A percentile compares a stretch with the other conserved stretches of the same genome.
Evolutionary conservation across 2,113 vertebrate genomes (phyloP).

Genomic region (Columba livia): DNA sequence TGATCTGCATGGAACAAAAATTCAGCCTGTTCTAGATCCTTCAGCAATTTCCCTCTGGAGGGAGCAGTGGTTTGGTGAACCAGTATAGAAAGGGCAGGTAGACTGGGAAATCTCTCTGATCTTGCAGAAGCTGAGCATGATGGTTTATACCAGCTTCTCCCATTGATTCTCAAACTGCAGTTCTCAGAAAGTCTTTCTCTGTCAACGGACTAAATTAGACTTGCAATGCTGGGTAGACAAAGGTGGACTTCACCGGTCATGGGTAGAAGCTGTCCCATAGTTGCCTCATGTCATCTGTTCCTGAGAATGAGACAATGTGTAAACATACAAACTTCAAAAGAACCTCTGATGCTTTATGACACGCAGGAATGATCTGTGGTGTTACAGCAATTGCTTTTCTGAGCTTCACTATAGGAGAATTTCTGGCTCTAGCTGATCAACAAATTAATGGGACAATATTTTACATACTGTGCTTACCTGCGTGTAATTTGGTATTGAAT

Average conservation of each 20-base stretch:
- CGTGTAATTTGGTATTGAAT: not conserved
- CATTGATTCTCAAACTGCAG: not conserved
- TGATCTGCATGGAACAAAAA: not conserved
- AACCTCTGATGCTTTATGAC: not conserved
- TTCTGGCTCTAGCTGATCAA: not conserved
- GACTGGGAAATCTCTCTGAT: not conserved
- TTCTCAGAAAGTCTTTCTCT: not conserved
- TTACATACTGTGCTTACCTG: not conserved
- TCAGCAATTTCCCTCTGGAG: not conserved
- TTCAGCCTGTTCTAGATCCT: not conserved
- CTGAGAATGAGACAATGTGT: not conserved
- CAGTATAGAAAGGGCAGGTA: not conserved
- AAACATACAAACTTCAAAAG: not conserved
- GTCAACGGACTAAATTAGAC: not conserved
- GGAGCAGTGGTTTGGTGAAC: not conserved
- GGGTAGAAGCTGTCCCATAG: not conserved
- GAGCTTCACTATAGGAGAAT: not conserved
- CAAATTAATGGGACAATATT: not conserved
- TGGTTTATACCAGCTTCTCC: not conserved
- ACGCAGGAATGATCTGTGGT: not conserved
- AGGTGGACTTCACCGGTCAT: rapidly evolving
- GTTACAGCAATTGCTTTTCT: not conserved
- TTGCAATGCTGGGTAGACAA: not conserved
- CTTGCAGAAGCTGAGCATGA: not conserved
- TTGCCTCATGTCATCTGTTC: not conserved